Conservation (phyloP, 2,797 vertebrate species). For the Phyllotis vaccarum region DNA sequence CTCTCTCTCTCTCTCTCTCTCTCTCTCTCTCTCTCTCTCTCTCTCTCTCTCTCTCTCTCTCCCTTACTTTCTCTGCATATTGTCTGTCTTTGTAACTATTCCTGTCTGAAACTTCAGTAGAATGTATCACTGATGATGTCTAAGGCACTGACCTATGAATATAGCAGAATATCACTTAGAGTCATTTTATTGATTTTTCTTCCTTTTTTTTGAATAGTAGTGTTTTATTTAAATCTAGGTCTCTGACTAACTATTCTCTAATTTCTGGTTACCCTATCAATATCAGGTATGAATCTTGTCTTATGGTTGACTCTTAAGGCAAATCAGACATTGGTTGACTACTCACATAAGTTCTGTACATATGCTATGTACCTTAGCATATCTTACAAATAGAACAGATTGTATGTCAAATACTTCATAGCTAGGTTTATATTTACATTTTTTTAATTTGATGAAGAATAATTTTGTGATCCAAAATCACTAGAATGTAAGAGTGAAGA, state of each 20-base stretch:
- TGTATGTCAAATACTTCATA: background rate
- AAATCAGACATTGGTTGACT: background rate
- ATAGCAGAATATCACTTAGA: background rate
- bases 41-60: too few relatives aligned
- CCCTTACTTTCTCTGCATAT: background rate
- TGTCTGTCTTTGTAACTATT: background rate
- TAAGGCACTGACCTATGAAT: background rate
- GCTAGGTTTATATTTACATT: background rate
- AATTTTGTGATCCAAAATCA: background rate
- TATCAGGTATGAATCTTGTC: background rate
- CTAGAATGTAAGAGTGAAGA: background rate
- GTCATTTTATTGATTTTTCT: background rate
- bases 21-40: too few relatives aligned
- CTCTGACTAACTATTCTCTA: background rate
- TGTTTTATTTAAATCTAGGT: background rate
- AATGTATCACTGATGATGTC: background rate
- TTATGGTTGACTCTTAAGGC: background rate
- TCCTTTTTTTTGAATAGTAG: background rate
- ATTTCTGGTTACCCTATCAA: background rate
- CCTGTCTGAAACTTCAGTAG: background rate
- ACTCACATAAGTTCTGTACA: background rate
- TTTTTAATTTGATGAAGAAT: background rate
- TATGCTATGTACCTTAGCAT: background rate
- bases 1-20: background rate
- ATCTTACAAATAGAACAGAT: background rate